Percentiles rank a stretch among this genome's conserved stretches.
phyloP scores from a whole-genome alignment of 2,888 invertebrate genomes.

The Meteorus cinctellus region DNA sequence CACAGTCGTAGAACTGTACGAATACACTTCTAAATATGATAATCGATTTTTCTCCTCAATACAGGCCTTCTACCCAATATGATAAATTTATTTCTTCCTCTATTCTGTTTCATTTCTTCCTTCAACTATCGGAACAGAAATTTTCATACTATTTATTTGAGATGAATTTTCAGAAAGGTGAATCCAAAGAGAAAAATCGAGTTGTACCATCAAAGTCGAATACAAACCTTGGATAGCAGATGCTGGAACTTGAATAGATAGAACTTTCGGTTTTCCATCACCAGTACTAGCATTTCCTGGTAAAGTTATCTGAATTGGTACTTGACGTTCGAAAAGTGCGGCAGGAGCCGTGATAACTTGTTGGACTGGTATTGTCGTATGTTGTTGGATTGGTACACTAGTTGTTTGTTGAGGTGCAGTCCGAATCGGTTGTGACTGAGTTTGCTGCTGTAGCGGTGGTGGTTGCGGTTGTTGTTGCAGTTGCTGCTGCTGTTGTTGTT shows the following conservation, averaged over 20 bases:
- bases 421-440: conserved; percentile 52
- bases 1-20: no score
- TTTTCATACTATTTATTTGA: no score
- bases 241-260: conserved; percentile 93
- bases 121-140: no score
- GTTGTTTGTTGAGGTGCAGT: conserved; percentile 58
- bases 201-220: neutral
- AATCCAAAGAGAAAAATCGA: conserved; percentile 10
- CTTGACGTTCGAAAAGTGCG: conserved; percentile 74
- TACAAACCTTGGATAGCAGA: conserved; percentile 84
- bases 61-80: no score
- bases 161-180: no score
- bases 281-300: conserved; percentile 85
- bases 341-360: conserved; percentile 69
- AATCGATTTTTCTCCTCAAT: no score
- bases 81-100: no score
- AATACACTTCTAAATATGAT: no score
- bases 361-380: conserved; percentile 61
- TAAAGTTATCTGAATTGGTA: conserved; percentile 82
- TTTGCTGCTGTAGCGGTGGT: conserved; percentile 46
- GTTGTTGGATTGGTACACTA: conserved; percentile 58
- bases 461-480: conserved; percentile 47
- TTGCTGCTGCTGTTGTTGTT: conserved; percentile 48
- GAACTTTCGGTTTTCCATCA: conserved; percentile 81
- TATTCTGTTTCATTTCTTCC: no score